A percentile compares a stretch with the other conserved stretches of the same genome.
phyloP scores from a whole-genome alignment of 1,140 invertebrate species.

The Drosophila yakuba region DNA sequence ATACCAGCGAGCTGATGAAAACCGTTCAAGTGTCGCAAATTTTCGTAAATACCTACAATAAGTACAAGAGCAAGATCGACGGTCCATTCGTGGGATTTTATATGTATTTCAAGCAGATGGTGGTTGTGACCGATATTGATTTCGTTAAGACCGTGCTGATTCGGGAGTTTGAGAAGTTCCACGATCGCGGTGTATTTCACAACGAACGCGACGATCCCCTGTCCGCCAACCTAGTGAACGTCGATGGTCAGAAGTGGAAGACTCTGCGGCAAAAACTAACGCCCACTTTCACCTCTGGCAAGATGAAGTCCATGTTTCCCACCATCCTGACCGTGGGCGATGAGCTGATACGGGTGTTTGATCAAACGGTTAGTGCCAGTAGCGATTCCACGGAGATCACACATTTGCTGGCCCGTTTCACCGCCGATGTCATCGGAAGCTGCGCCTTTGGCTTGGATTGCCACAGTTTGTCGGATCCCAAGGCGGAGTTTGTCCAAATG shows the following conservation, averaged over 20 bases:
- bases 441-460: constrained; percentile 88
- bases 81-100: constrained; percentile 60
- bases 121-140: constrained; percentile 40
- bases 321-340: constrained; percentile 64
- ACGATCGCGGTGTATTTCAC: constrained; percentile 85
- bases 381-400: constrained; percentile 44
- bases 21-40: constrained; percentile 19
- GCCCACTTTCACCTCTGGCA: constrained; percentile 86
- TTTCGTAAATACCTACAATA: constrained; percentile 23
- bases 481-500: constrained; percentile 85
- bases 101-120: constrained; percentile 25
- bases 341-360: constrained; percentile 39
- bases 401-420: constrained; percentile 67
- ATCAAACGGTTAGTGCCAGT: background rate
- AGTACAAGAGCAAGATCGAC: constrained; percentile 56
- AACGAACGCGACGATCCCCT: constrained; percentile 85
- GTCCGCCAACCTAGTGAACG: constrained; percentile 82
- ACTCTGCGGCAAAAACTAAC: constrained; percentile 85
- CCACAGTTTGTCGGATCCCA: constrained; percentile 85
- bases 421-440: constrained; percentile 85
- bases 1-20: constrained; percentile 41
- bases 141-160: constrained; percentile 86
- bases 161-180: constrained; percentile 86
- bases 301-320: constrained; percentile 86
- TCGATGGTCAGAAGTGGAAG: constrained; percentile 86